These are phyloP conservation scores for Scaptomyza tumidula DNA, from an alignment of 2,888 invertebrate genomes.

Conservation along the genomic window DNA sequence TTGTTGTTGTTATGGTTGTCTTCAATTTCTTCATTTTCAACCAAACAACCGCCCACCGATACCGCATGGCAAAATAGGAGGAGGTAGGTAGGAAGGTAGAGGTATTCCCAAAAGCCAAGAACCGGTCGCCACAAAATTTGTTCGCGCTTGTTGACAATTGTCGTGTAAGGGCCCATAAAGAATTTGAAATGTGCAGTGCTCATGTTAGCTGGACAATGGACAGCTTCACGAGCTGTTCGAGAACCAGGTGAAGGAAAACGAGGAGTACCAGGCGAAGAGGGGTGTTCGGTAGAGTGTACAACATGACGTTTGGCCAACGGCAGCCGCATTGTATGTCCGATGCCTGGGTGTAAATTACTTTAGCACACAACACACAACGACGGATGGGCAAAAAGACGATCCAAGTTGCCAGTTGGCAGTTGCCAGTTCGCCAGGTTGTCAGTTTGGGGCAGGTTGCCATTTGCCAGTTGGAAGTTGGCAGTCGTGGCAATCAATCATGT, in stretches of 20 bases:
- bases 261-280: background rate
- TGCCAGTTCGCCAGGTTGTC: constrained; percentile 23
- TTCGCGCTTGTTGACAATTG: constrained; percentile 79
- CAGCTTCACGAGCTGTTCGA: background rate
- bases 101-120: constrained; percentile 22
- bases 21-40: constrained; percentile 75
- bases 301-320: constrained; percentile 64
- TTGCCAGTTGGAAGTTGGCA: constrained; percentile 43
- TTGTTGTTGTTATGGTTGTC: constrained; percentile 42
- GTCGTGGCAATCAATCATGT: constrained; percentile 78
- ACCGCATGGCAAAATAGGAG: constrained; percentile 24
- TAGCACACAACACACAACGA: constrained; percentile 50
- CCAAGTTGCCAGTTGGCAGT: constrained; percentile 47
- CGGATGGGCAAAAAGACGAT: constrained; percentile 27
- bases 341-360: constrained; percentile 61
- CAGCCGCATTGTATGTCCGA: constrained; percentile 50
- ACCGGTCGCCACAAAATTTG: constrained; percentile 72
- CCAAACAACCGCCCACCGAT: constrained; percentile 62
- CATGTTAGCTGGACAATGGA: constrained; percentile 57
- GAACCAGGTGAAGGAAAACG: background rate
- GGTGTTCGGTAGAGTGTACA: constrained; percentile 19
- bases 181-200: constrained; percentile 71
- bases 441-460: constrained; percentile 38
- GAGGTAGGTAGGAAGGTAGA: background rate
- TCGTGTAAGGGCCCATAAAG: constrained; percentile 73